Conservation (phyloP, 1,140 invertebrate genomes). For the Arctopsyche grandis region DNA sequence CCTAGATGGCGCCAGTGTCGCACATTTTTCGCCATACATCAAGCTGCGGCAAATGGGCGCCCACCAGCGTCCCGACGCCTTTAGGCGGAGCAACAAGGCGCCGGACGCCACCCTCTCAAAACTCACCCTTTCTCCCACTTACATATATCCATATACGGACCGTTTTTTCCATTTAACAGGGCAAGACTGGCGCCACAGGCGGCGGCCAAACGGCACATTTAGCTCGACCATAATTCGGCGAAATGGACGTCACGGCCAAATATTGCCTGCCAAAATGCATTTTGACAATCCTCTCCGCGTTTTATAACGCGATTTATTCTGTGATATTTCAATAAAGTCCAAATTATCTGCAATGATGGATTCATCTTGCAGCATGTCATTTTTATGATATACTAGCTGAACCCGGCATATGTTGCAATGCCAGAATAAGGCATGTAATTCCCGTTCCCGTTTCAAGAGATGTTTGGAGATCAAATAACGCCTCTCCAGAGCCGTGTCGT, state of each 20-base stretch:
- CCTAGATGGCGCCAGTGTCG: background rate
- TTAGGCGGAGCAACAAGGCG: constrained; percentile 3
- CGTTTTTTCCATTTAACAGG: constrained; percentile 41
- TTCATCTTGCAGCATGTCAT: no score
- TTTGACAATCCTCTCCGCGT: background rate
- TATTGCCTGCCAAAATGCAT: background rate
- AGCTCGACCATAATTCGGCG: constrained; percentile 47
- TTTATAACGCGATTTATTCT: constrained; percentile 13
- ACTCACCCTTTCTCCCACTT: background rate
- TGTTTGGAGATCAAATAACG: no score
- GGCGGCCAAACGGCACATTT: constrained; percentile 50
- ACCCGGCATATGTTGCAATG: no score
- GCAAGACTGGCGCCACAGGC: constrained; percentile 51
- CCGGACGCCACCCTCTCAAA: background rate
- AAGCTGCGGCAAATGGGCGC: no score
- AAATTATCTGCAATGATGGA: no score
- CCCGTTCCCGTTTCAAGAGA: no score
- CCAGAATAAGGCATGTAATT: no score
- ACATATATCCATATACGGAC: background rate
- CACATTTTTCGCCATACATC: background rate
- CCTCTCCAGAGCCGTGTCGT: no score
- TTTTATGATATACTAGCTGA: no score
- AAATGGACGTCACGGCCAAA: constrained; percentile 38
- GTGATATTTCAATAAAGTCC: no score
- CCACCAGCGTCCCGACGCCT: background rate